A percentile compares a stretch with the other conserved stretches of the same genome.
Evolutionary conservation across 1,140 invertebrate genomes (phyloP).

Genomic region (Chionoecetes opilio): DNA sequence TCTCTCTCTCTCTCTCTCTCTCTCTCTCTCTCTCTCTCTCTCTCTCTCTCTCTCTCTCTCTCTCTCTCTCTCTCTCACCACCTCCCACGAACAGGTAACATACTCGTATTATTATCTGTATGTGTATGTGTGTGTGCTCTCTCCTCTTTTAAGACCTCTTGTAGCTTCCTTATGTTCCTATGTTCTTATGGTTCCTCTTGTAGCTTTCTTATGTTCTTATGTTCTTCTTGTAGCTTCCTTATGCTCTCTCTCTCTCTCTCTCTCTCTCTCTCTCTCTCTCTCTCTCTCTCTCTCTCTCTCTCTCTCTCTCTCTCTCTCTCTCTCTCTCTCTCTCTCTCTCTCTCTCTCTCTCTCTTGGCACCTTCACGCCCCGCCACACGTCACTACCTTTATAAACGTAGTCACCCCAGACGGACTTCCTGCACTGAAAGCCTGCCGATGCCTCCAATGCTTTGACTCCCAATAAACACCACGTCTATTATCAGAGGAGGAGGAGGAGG

Average conservation of each 20-base stretch:
- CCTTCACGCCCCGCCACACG: background rate
- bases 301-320: conserved; percentile 46
- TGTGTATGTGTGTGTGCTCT: no score
- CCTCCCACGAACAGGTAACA: no score
- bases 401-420: conserved; percentile 41
- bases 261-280: background rate
- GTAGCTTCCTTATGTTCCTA: no score
- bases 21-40: background rate
- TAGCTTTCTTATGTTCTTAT: no score
- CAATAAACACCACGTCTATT: background rate
- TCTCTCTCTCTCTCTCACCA: background rate
- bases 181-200: no score
- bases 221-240: no score
- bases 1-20: conserved; percentile 32
- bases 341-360: background rate
- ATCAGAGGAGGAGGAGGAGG: no score
- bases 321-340: conserved; percentile 32
- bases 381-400: conserved; percentile 11
- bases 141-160: no score
- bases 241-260: no score
- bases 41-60: conserved; percentile 32
- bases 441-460: background rate
- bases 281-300: conserved; percentile 3
- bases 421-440: background rate
- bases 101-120: no score